These are phyloP conservation scores for Helicoverpa armigera DNA, from an alignment of 1,140 invertebrate species.

Conservation along the genomic window DNA sequence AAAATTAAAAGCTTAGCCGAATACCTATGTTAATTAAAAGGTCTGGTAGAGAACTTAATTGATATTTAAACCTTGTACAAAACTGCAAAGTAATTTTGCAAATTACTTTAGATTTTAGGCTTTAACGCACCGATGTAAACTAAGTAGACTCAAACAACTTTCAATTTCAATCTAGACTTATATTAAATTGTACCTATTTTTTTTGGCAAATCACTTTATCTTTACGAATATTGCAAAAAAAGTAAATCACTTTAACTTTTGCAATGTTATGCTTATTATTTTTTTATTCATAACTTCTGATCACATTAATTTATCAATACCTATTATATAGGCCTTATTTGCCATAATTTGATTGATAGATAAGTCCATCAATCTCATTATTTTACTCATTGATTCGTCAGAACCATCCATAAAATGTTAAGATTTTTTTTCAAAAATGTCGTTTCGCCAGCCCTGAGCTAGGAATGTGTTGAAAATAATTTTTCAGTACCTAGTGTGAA, in stretches of 20 bases:
- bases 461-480: constrained; percentile 47
- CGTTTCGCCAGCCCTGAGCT: constrained; percentile 21
- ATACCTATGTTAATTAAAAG: constrained; percentile 49
- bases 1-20: constrained; percentile 45
- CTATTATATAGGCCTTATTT: neutral
- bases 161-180: neutral
- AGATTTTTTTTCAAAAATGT: neutral
- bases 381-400: too few species aligned
- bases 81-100: constrained; percentile 43
- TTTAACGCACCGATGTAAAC: neutral
- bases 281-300: too few species aligned
- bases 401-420: too few species aligned
- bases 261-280: neutral
- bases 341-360: too few species aligned
- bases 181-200: neutral
- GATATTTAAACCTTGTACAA: constrained; percentile 37
- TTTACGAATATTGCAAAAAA: neutral
- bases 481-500: constrained; percentile 45
- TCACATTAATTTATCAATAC: too few species aligned
- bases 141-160: constrained; percentile 7
- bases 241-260: too few species aligned
- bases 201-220: neutral
- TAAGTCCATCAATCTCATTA: too few species aligned
- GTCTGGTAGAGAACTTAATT: constrained; percentile 40
- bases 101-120: constrained; percentile 41